Percentiles rank a stretch among this genome's conserved stretches.
Conservation (phyloP, 2,888 invertebrate species). For the Agrenia bidenticulata region DNA sequence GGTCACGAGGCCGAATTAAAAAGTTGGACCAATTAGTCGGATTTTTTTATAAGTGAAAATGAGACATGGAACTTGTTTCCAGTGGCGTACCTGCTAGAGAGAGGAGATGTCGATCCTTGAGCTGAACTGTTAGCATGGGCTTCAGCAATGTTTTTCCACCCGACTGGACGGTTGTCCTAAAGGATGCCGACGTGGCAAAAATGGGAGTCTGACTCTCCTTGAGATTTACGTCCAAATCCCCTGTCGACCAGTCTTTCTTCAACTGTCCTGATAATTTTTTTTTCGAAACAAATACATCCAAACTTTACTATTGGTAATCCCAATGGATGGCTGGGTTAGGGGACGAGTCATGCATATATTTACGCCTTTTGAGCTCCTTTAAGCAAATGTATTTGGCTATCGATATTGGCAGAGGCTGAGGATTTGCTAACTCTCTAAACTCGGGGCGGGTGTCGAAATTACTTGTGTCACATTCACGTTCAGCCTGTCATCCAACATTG, state of each 20-base stretch:
- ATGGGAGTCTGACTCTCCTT: conserved; percentile 3
- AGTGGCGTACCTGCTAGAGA: background rate
- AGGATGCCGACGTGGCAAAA: conserved; percentile 21
- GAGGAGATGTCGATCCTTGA: background rate
- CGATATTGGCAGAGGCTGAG: no score
- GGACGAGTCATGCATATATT: no score
- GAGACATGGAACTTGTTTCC: background rate
- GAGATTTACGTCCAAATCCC: conserved; percentile 26
- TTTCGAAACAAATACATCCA: background rate
- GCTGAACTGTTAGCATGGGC: conserved; percentile 17
- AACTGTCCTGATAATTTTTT: conserved; percentile 37
- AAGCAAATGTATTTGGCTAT: no score
- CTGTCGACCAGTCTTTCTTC: conserved; percentile 30
- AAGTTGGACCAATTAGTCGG: no score
- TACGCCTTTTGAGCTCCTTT: no score
- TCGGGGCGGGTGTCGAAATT: no score
- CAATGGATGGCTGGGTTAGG: no score
- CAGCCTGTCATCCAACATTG: background rate
- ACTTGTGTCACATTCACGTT: background rate
- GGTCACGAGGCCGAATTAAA: no score
- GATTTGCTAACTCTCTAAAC: no score
- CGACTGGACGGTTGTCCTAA: conserved; percentile 12
- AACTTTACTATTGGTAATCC: no score
- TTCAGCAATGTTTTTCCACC: conserved; percentile 13
- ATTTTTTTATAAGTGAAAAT: no score